Conservation (phyloP, 2,797 vertebrate genomes). For the Perodicticus potto region DNA sequence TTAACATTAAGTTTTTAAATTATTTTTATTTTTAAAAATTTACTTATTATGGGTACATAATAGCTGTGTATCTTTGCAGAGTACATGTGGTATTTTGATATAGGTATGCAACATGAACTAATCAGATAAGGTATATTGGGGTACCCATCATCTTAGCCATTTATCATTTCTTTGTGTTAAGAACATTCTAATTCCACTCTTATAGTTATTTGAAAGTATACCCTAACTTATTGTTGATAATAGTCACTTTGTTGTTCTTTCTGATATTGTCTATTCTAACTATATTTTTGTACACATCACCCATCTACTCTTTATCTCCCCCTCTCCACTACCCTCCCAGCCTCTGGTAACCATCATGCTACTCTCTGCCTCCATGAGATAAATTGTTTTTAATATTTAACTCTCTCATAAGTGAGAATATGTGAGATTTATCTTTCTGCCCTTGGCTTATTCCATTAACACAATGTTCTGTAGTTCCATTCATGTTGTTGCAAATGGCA, state of each 20-base stretch:
- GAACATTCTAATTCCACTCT: neutral
- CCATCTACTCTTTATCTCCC: neutral
- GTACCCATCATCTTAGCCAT: neutral
- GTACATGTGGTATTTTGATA: neutral
- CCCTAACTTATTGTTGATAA: neutral
- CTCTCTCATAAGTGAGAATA: neutral
- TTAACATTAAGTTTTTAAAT: conserved; percentile 56
- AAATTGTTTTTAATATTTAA: neutral
- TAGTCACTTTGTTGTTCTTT: neutral
- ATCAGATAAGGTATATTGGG: neutral
- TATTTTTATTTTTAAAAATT: too few relatives aligned
- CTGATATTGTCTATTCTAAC: neutral
- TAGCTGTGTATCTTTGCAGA: neutral
- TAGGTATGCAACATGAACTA: neutral
- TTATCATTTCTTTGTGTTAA: neutral
- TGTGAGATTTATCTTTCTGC: neutral
- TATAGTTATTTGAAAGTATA: neutral
- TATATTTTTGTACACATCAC: neutral
- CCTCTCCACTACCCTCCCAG: neutral
- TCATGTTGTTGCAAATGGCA: neutral
- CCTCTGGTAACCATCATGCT: neutral
- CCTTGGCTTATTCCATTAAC: neutral
- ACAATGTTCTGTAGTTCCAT: neutral
- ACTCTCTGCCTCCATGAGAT: neutral
- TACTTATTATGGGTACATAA: neutral